phyloP scores from a whole-genome alignment of 2,888 invertebrate species.

The Timema cristinae region DNA sequence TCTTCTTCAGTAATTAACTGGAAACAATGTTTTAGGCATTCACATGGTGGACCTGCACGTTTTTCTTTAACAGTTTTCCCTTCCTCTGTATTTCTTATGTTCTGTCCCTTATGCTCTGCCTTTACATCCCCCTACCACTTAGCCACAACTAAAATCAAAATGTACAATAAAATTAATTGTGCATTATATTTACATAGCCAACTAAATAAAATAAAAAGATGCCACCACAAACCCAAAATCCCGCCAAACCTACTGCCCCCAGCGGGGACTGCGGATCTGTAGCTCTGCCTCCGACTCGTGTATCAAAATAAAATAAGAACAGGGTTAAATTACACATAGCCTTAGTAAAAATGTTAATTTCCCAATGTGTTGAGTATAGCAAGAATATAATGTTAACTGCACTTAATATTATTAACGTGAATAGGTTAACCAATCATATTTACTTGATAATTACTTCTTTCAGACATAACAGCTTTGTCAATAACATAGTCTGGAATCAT shows the following conservation, averaged over 20 bases:
- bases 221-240: too few relatives aligned
- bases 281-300: too few relatives aligned
- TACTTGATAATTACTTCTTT: neutral
- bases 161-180: too few relatives aligned
- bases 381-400: constrained; percentile 3
- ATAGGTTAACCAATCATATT: neutral
- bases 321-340: too few relatives aligned
- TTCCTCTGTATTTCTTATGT: neutral
- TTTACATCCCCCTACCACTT: too few relatives aligned
- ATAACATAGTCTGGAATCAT: constrained; percentile 6
- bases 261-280: neutral
- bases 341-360: too few relatives aligned
- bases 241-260: neutral
- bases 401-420: neutral
- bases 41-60: neutral
- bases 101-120: neutral
- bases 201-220: too few relatives aligned
- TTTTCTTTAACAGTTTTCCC: neutral
- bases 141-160: too few relatives aligned
- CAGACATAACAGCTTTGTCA: neutral
- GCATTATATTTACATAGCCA: too few relatives aligned
- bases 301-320: too few relatives aligned
- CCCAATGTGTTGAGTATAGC: neutral
- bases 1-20: constrained; percentile 10
- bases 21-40: neutral